Base-by-base conservation (phyloP, 2,113 vertebrate species). In the Tyrannus savana region DNA sequence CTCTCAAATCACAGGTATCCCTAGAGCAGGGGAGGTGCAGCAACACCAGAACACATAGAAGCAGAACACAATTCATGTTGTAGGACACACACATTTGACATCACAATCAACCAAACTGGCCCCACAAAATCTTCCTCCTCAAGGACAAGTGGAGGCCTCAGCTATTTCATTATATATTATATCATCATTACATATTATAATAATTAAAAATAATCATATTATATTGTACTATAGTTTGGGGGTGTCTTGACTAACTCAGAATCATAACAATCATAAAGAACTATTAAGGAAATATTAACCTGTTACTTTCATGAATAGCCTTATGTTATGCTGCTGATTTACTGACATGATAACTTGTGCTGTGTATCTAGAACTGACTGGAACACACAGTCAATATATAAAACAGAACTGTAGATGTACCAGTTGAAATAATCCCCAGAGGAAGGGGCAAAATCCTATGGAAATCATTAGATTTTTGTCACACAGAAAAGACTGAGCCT, bases 31-130 rank as follows among this genome's bases (percentile, higher is more conserved):
- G 10, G 31, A 28, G n/a, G n/a, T 72, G 52, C 50, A 62, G 69
- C 55, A 50, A 30, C 0, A 0, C 7, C 22, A 56, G 14, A 62
- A 16, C 5, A 9, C 0, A 1, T 0, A 47, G 35, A 49, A 42
- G 21, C 27, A 52, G 42, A 62, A 56, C 19, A 21, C 33, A 74
- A 35, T 81, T 47, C 7, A 27, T 25, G 9, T 30, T 46, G 19
- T 6, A 12, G 41, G 35, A 60, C 76, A 39, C 30, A 1, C 10
- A 37, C 19, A 63, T 56, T 55, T 33, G 37, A 16, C 37, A 22
- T 1, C 69, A 41, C 63, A 63, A 64, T 24, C 24, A 64, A 8
- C 30, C 35, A 31, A 28, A 7, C 7, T 27, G 52, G 52, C 58
- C 53, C 19, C 41, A 37, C 6, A 47, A 69, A 28, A 33, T 24